Conservation (phyloP, 2,113 vertebrate genomes). For the Potamarius usumacintae region DNA sequence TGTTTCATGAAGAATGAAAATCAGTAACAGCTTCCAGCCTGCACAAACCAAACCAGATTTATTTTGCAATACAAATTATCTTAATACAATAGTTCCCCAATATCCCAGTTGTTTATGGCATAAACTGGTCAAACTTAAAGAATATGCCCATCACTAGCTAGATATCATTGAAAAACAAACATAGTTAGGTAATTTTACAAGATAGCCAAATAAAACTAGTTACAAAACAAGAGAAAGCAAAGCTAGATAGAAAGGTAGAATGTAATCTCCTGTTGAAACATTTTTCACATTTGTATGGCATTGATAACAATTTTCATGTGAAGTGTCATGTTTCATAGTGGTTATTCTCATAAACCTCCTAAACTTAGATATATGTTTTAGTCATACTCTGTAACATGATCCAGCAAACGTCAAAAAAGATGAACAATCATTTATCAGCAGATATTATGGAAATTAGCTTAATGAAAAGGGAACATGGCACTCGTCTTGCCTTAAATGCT, state of each 20-base stretch:
- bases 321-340: not conserved
- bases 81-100: not conserved
- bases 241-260: not conserved
- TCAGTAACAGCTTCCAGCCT: not conserved
- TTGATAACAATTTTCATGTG: not conserved
- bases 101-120: not conserved
- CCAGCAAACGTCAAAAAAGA: conserved; percentile 46
- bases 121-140: not conserved
- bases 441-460: conserved; percentile 59
- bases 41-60: not conserved
- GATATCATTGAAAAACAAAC: not conserved
- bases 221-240: not conserved
- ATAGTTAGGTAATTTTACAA: not conserved
- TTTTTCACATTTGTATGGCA: not conserved
- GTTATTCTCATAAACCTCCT: not conserved
- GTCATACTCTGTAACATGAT: conserved; percentile 24
- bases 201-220: not conserved
- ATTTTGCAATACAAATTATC: not conserved
- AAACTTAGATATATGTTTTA: not conserved
- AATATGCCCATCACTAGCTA: not conserved
- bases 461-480: conserved; percentile 47
- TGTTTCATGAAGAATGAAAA: too few species aligned
- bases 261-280: not conserved
- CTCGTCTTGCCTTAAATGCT: conserved; percentile 9
- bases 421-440: conserved; percentile 35